A percentile compares a stretch with the other conserved stretches of the same genome.
Evolutionary conservation across 1,140 invertebrate species (phyloP).

Genomic region (Hestina assimilis): DNA sequence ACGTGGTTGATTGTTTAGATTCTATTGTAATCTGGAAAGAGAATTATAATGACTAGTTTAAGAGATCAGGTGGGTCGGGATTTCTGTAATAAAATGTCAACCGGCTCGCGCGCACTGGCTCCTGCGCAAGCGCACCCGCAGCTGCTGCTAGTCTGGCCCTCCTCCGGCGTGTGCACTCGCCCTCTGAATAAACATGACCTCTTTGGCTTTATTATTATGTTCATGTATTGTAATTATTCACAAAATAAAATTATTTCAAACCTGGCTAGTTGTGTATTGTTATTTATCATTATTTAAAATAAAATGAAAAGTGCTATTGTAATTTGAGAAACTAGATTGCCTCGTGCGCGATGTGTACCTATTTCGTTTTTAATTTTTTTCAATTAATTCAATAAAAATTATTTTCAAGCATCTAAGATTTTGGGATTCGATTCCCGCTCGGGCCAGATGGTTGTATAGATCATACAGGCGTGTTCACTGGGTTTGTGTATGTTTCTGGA

Average conservation of each 20-base stretch:
- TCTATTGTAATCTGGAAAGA: constrained; percentile 44
- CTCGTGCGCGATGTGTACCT: too few relatives aligned
- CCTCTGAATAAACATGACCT: constrained; percentile 60
- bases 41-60: constrained; percentile 66
- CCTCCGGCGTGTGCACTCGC: constrained; percentile 40
- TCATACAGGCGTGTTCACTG: too few relatives aligned
- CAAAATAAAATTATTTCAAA: not conserved
- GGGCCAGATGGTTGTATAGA: too few relatives aligned
- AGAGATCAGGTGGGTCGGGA: constrained; percentile 69
- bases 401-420: too few relatives aligned
- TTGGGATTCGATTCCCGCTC: too few relatives aligned
- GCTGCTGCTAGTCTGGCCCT: constrained; percentile 65
- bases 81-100: constrained; percentile 69
- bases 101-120: constrained; percentile 61
- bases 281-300: too few relatives aligned
- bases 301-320: too few relatives aligned
- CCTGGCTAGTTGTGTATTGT: not conserved
- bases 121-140: constrained; percentile 56
- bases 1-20: constrained; percentile 39
- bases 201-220: constrained; percentile 40
- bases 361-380: too few relatives aligned
- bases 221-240: not conserved
- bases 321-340: too few relatives aligned
- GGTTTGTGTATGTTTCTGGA: too few relatives aligned
- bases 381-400: too few relatives aligned